These are phyloP conservation scores for Dromas ardeola DNA, from an alignment of 2,113 vertebrate genomes.

Conservation along the genomic window DNA sequence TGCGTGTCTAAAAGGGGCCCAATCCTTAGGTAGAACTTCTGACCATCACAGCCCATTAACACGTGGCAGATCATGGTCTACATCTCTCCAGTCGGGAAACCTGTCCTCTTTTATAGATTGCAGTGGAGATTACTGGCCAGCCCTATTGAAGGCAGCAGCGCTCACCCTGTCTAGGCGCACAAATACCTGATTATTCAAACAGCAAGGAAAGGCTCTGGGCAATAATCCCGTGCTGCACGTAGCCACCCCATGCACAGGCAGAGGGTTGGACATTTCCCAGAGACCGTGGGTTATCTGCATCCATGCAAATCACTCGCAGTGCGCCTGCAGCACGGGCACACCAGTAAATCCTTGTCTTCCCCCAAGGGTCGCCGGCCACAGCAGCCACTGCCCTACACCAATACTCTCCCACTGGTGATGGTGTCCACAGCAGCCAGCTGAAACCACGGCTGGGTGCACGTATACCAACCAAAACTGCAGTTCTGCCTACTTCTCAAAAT, in stretches of 20 bases:
- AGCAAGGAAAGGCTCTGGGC: not conserved
- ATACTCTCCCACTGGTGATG: not conserved
- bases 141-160: not conserved
- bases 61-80: not conserved
- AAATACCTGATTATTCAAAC: not conserved
- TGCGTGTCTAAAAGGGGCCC: not conserved
- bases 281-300: not conserved
- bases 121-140: not conserved
- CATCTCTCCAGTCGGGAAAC: not conserved
- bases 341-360: not conserved
- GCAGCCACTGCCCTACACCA: not conserved
- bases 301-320: not conserved
- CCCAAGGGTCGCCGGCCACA: not conserved
- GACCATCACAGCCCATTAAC: not conserved
- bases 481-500: not conserved
- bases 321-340: fast-evolving
- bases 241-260: not conserved
- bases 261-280: not conserved
- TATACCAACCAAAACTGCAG: not conserved
- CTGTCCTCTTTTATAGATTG: not conserved
- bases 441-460: not conserved
- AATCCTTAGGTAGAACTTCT: not conserved
- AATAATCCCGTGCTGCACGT: not conserved
- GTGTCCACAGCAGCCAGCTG: not conserved
- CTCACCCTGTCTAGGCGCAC: not conserved